phyloP scores from a whole-genome alignment of 1,140 invertebrate species.

The Odontomachus brunneus region DNA sequence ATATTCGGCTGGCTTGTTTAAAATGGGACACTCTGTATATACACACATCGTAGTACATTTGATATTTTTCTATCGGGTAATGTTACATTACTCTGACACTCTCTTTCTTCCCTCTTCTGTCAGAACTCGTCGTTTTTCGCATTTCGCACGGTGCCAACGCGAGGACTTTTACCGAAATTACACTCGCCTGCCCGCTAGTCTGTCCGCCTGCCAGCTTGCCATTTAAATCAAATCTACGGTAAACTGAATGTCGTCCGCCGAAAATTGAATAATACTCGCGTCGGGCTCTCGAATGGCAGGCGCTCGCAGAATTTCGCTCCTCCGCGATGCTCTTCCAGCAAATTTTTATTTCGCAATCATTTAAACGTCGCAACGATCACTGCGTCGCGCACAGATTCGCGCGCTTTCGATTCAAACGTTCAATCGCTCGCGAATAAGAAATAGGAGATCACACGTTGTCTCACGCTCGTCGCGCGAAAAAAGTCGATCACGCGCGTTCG shows the following conservation, averaged over 20 bases:
- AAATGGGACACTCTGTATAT: too few relatives aligned
- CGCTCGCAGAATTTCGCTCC: conserved; percentile 11
- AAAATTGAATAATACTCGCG: conserved; percentile 58
- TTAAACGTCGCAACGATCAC: conserved; percentile 11
- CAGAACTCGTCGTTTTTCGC: conserved; percentile 3
- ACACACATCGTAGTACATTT: neutral
- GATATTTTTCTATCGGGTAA: conserved; percentile 42
- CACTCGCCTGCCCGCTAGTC: neutral
- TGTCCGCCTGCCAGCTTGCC: neutral
- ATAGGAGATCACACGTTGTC: neutral
- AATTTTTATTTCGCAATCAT: conserved; percentile 38
- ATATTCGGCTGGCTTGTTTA: too few relatives aligned
- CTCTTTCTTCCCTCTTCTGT: neutral
- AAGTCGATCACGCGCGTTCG: neutral
- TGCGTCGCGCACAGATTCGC: neutral
- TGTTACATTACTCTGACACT: conserved; percentile 23
- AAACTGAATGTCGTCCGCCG: conserved; percentile 45
- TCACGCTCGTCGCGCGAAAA: neutral
- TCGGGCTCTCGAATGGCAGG: conserved; percentile 15
- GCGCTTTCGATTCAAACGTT: neutral
- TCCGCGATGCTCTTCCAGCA: neutral
- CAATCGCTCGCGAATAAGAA: neutral
- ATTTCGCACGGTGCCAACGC: conserved; percentile 32
- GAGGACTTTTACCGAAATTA: conserved; percentile 63
- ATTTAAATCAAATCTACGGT: conserved; percentile 61